Conservation (phyloP, 2,888 invertebrate genomes). For the Bugula neritina region DNA sequence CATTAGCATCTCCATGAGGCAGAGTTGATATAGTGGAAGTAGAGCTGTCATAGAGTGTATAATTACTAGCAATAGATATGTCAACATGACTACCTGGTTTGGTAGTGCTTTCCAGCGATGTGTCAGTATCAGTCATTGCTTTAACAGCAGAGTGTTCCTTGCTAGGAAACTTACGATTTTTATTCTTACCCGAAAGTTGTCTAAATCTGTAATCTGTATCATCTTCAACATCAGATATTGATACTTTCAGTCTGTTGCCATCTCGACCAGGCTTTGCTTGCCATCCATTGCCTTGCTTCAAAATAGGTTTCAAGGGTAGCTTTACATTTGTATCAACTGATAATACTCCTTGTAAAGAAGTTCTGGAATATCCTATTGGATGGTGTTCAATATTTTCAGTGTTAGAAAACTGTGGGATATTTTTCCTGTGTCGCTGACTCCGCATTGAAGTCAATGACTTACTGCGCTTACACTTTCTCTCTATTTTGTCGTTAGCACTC, state of each 20-base stretch:
- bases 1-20: background rate
- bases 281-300: background rate
- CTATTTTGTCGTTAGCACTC: background rate
- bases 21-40: background rate
- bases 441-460: slow-evolving; percentile 21
- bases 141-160: background rate
- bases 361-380: background rate
- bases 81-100: background rate
- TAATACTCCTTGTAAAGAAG: background rate
- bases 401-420: background rate
- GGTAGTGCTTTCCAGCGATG: no score
- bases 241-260: background rate
- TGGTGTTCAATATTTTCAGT: background rate
- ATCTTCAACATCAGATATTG: background rate
- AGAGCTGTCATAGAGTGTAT: background rate
- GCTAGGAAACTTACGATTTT: background rate
- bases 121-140: background rate
- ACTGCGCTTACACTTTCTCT: background rate
- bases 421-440: background rate
- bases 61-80: background rate
- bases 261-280: background rate
- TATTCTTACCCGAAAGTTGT: no score
- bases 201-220: background rate
- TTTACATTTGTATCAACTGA: background rate
- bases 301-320: slow-evolving; percentile 15